These are phyloP conservation scores for Zaprionus taronus DNA, from an alignment of 1,140 invertebrate species.

Conservation along the genomic window DNA sequence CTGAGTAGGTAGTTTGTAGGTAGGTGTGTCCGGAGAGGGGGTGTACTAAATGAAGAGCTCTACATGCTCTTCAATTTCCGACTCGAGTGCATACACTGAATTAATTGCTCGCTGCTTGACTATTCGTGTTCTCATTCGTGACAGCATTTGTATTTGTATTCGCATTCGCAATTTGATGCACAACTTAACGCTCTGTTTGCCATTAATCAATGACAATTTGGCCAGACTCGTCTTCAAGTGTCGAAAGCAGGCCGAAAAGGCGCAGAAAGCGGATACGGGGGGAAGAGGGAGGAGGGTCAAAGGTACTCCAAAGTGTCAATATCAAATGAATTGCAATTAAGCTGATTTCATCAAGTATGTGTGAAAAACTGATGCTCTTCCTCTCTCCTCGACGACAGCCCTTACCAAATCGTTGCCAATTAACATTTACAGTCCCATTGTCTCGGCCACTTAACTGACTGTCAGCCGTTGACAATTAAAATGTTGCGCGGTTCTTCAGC, in stretches of 20 bases:
- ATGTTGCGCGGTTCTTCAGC: constrained; percentile 42
- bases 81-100: constrained; percentile 61
- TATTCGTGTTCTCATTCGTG: constrained; percentile 7
- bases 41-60: constrained; percentile 20
- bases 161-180: constrained; percentile 20
- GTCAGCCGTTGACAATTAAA: constrained; percentile 70
- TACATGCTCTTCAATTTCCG: constrained; percentile 58
- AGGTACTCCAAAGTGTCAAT: constrained; percentile 69
- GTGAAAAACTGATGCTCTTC: constrained; percentile 31
- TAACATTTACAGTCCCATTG: constrained; percentile 59
- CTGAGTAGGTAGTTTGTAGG: neutral
- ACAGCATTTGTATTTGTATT: neutral
- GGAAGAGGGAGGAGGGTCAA: neutral
- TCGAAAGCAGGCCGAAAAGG: constrained; percentile 1
- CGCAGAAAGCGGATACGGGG: constrained; percentile 4
- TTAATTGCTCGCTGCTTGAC: constrained; percentile 67
- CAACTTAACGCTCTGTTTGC: constrained; percentile 42
- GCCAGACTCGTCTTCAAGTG: constrained; percentile 59
- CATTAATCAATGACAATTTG: constrained; percentile 75
- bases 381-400: constrained; percentile 10
- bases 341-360: constrained; percentile 65
- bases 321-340: constrained; percentile 77
- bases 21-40: neutral
- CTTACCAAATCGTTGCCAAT: constrained; percentile 50
- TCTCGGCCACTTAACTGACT: constrained; percentile 50